phyloP scores from a whole-genome alignment of 1,140 invertebrate genomes.

The Zelostemma sp. region DNA sequence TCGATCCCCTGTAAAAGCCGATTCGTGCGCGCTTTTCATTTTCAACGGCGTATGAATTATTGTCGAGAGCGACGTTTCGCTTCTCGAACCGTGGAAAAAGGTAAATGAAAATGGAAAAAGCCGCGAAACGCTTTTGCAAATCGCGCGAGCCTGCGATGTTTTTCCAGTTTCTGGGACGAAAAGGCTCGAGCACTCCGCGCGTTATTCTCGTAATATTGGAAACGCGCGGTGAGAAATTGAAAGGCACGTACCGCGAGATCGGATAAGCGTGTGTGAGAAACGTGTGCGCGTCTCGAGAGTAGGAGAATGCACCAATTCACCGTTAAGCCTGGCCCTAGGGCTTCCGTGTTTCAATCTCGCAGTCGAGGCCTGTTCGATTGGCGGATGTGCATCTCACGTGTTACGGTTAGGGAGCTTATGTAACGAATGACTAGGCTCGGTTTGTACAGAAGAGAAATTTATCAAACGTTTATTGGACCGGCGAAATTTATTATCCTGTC shows the following conservation, averaged over 20 bases:
- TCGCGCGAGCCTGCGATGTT: no score
- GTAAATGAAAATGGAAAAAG: no score
- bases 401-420: slow-evolving; percentile 47
- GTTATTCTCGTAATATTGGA: slow-evolving; percentile 42
- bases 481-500: neutral
- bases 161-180: no score
- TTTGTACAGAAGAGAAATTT: slow-evolving; percentile 36
- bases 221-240: slow-evolving; percentile 47
- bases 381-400: slow-evolving; percentile 51
- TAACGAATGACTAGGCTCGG: slow-evolving; percentile 18
- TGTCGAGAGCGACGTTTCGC: no score
- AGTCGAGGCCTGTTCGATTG: slow-evolving; percentile 32
- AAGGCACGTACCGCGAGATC: slow-evolving; percentile 29
- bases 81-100: no score
- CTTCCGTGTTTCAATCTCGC: slow-evolving; percentile 62
- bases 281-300: slow-evolving; percentile 3
- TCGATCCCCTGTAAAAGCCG: neutral
- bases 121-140: no score
- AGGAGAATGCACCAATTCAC: slow-evolving; percentile 60
- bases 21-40: no score
- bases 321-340: slow-evolving; percentile 63
- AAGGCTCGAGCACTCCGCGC: no score
- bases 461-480: slow-evolving; percentile 26
- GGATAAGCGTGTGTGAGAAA: slow-evolving; percentile 16
- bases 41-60: no score